Evolutionary conservation across 2,888 invertebrate species (phyloP), one percentile per base, ranked within the genome.

Genomic region (Agriopis marginaria): DNA sequence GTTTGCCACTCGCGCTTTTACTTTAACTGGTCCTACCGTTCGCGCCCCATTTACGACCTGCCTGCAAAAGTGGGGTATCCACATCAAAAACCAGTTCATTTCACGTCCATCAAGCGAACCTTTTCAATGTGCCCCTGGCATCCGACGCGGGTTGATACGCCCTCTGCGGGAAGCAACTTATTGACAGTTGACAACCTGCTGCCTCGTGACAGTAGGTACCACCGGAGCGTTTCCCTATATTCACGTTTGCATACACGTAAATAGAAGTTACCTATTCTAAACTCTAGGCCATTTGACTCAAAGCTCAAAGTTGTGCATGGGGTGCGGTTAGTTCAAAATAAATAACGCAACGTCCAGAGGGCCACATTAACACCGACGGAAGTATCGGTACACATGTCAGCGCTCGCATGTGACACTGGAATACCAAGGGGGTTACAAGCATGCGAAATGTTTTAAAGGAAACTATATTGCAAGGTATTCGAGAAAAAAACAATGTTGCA

Each of bases 131-230:
- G 80, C 76, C 63, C 67, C 59, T 42, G 68, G 62, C 68, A 64
- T 73, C 71, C 71, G 76, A 79, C 77, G 75, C 72, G 77, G 78
- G 78, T 78, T 77, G 72, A 77, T 77, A 80, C 68, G 74, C 76
- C 75, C 75, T 72, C 75, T 55, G 64, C 77, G 66, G 77, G 78
- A 82, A 81, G 77, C 74, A 75, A 72, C 62, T 71, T 81, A 82
- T 84, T 82, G 86, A 85, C 82, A 81, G 78, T 71, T 78, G 79
- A 77, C 77, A 78, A 72, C 70, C 65, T 63, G 72, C 75, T 66
- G 68, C 63, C 59, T 69, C 72, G 69, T 76, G 75, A 75, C 69
- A 72, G 72, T 60, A 71, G 66, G 73, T 61, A 71, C 66, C 75
- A 66, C 75, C 70, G 71, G 53, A 75, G 75, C 77, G 77, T 79